Evolutionary conservation across 1,140 invertebrate species (phyloP), one percentile per base, ranked within the genome.

Genomic region (Achatina immaculata): DNA sequence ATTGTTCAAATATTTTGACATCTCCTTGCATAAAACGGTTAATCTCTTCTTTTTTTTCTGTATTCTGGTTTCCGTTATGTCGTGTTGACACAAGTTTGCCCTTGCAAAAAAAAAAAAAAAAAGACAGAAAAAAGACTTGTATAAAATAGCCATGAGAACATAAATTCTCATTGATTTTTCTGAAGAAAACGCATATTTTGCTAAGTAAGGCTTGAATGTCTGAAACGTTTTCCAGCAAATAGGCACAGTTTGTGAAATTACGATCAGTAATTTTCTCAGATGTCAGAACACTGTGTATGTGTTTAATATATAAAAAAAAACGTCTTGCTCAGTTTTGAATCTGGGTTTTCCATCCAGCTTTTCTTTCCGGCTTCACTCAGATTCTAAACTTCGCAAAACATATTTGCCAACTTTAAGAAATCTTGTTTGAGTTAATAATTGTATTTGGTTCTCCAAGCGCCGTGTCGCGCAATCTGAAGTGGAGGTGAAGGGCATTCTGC

Each of bases 1-100:
- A n/a, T 24, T 58, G 4, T 9, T 58, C 55, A 58, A 58, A 58
- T 58, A 58, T 58, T 58, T 58, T 58, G 55, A 58, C 55, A 58
- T n/a, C 4, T 58, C 21, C 21, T 58, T 9, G 4, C 11, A 58
- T 14, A 4, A 4, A 21, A 4, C 55, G 21, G 55, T 58, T 24
- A 58, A 58, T 58, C n/a, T n/a, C 55, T 4, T 58, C 55, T 19
- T 19, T 58, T 4, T 58, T 11, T 24, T 58, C 21, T 11, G 21
- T n/a, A n/a, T n/a, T n/a, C n/a, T 24, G 7, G 55, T 58, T 58
- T 24, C 55, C 55, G 55, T 58, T 58, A 58, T 24, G 9, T n/a
- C n/a, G 11, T 58, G 7, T 58, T 58, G 21, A 58, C 55, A 58
- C n/a, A 4, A 4, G 55, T 24, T 21, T 58, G n/a, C 55, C 24